Percentiles rank a stretch among this genome's conserved stretches.
These are phyloP conservation scores for Meles meles DNA, from an alignment of 2,113 vertebrate genomes.

Conservation along the genomic window DNA sequence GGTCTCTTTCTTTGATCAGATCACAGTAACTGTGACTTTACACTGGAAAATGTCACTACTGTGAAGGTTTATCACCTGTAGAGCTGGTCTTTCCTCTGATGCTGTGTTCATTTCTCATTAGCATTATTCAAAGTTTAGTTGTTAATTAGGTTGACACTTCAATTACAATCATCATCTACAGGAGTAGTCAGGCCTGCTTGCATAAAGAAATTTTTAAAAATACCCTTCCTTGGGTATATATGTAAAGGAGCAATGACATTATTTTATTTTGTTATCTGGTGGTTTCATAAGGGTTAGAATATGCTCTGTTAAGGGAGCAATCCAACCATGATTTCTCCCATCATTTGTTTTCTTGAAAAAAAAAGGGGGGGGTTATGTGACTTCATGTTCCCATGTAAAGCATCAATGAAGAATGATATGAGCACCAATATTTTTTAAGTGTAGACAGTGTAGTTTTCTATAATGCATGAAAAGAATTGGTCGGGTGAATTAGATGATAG, in stretches of 20 bases:
- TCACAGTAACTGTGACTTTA: slow-evolving; percentile 97
- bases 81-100: slow-evolving; percentile 95
- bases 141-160: slow-evolving; percentile 97
- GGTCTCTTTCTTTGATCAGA: slow-evolving; percentile 97
- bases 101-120: slow-evolving; percentile 93
- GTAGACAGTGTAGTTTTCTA: not conserved
- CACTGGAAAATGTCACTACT: slow-evolving; percentile 99
- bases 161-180: slow-evolving; percentile 86
- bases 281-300: not conserved
- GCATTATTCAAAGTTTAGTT: slow-evolving; percentile 93
- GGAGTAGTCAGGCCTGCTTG: slow-evolving; percentile 81
- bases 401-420: not conserved
- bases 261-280: slow-evolving; percentile 33
- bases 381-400: not conserved
- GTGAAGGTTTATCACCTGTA: slow-evolving; percentile 99
- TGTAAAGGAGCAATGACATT: not conserved
- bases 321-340: not conserved
- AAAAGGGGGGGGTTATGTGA: not conserved
- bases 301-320: not conserved
- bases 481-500: not conserved
- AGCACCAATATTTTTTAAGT: not conserved
- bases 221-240: slow-evolving; percentile 28
- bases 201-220: slow-evolving; percentile 82
- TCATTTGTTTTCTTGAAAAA: not conserved
- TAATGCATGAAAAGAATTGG: not conserved